These are phyloP conservation scores for Nyctereutes procyonoides DNA, from an alignment of 2,113 vertebrate species.

Conservation along the genomic window DNA sequence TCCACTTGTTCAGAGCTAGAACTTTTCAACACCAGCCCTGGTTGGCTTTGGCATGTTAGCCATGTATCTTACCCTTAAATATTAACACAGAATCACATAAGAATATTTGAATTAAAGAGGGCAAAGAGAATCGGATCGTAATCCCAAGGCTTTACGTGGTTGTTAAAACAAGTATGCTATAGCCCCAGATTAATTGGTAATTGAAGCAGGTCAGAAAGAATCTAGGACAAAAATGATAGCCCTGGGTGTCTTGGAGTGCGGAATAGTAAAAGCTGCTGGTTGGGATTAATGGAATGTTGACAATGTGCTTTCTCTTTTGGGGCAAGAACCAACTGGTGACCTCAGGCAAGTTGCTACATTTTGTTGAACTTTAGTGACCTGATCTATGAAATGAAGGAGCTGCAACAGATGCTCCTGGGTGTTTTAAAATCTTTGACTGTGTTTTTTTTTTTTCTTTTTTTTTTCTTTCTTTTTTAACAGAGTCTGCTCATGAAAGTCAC, in stretches of 20 bases:
- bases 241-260: background rate
- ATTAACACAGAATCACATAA: constrained; percentile 67
- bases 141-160: constrained; percentile 56
- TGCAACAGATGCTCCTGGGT: background rate
- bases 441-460: background rate
- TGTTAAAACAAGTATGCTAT: constrained; percentile 51
- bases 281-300: constrained; percentile 43
- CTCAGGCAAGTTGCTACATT: background rate
- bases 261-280: constrained; percentile 8
- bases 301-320: constrained; percentile 18
- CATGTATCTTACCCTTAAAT: constrained; percentile 64
- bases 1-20: constrained; percentile 81
- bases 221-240: constrained; percentile 9
- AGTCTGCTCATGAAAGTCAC: background rate
- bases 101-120: constrained; percentile 75
- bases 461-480: background rate
- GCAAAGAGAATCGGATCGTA: constrained; percentile 26
- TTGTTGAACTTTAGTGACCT: background rate
- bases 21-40: constrained; percentile 64
- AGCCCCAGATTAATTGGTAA: background rate
- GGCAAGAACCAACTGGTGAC: background rate
- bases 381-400: background rate
- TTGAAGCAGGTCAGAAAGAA: constrained; percentile 74
- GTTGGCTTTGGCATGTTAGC: constrained; percentile 73
- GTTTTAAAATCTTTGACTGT: background rate